Base-by-base conservation (phyloP, 2,888 invertebrate genomes). In the Allacma fusca region DNA sequence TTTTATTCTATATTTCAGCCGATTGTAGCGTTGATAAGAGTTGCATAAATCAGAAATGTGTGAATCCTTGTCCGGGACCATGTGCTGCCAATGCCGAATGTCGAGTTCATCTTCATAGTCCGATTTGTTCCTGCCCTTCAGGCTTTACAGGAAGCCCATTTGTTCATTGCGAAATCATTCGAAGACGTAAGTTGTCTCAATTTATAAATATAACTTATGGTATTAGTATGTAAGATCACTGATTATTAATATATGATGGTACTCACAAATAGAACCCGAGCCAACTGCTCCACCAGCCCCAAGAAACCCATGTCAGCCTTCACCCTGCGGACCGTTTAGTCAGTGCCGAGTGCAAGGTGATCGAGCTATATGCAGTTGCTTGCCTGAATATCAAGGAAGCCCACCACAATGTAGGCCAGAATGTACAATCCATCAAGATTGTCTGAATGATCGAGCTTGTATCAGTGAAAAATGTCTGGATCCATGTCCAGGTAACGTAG, bases 81-180 rank as follows among this genome's bases (percentile, higher is more conserved):
- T 95, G 95, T 86, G 95, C 94, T 23, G 87, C 90, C 1, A 91
- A 91, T 78, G 93, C 95, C 0, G 87, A 90, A 59, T 95, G 95
- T 85, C 90, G 91, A 70, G 93, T 94, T 0, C 90, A 94, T 29
- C 93, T 94, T 85, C 95, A 95, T 86, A 94, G 94, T 86, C 94
- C 95, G 1, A 91, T 94, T 82, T 95, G 95, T 85, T 92, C 91
- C 81, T 95, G 95, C 86, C 91, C 91, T 43, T 87, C 89, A 24
- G 92, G 91, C 44, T 90, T 91, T 86, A 90, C 91, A 78, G 95
- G 95, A 16, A 93, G 95, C 91, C 95, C 95, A 67, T 94, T 94
- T 85, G 77, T 73, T 43, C 67, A 75, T n/a, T 81, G 80, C 57
- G 72, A 77, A 50, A 26, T 21, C n/a, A 71, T 75, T 28, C n/a